Base-by-base conservation (phyloP, 2,797 vertebrate species). In the Leptodactylus fallax region DNA sequence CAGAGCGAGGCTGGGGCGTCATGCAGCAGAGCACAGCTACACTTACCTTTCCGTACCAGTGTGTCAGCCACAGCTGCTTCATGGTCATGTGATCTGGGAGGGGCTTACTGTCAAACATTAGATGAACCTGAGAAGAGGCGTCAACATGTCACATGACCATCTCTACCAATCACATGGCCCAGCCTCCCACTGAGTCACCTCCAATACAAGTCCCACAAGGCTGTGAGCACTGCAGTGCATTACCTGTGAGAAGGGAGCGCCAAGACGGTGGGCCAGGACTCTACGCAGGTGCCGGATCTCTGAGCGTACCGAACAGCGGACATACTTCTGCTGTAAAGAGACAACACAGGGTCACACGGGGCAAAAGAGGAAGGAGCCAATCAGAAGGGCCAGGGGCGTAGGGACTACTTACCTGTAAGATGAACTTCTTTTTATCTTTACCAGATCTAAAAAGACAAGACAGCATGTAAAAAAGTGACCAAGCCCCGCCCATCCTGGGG, bases 21-120 rank as follows among this genome's bases (percentile, higher is more conserved):
- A 9, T 56, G 55, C 12, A 56, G 7, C 12, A 58, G 3, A 58
- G 36, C 56, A 14, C 1, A 9, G 9, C 51, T 5, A 3, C 76
- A 2, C 91, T 90, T 85, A 99, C 98, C 97, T 98, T 99, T 93
- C 98, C 97, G 5, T 98, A 99, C 98, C 98, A 99, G 91, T 96
- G 96, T 0, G 97, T 98, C 7, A 99, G 96, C 98, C 98, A 99
- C 88, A 99, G 93, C 90, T 97, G 96, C 86, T 99, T 99, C 97
- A 99, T 98, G 45, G 98, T 99, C 97, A 99, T 98, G 94, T 98
- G 97, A 94, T 99, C 98, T 0, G 98, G 97, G 87, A 99, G 96
- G 77, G 94, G 94, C 94, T 98, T 97, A 4, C 96, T 97, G 94
- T 98, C 97, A 91, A 98, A 97, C 87, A 99, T 94, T 93, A 99